These are phyloP conservation scores for Esox lucius DNA, from an alignment of 2,797 vertebrate genomes.

Conservation along the genomic window DNA sequence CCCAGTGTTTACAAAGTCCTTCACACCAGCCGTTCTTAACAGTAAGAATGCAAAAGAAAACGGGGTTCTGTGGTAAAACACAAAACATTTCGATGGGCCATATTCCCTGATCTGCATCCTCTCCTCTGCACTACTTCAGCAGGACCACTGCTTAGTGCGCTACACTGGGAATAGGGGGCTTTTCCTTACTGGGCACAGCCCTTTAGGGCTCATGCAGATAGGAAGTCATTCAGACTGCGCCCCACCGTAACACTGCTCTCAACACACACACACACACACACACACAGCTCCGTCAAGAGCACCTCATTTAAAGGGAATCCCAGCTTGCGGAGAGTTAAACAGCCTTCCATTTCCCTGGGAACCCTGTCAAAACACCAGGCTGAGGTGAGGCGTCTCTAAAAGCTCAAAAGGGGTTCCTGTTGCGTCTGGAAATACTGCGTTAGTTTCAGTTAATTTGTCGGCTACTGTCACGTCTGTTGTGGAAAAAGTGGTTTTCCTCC, in stretches of 20 bases:
- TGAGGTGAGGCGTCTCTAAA: slow-evolving; percentile 38
- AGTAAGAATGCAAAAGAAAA: neutral
- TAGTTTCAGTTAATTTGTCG: slow-evolving; percentile 28
- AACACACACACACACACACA: slow-evolving; percentile 27
- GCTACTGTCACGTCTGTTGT: slow-evolving; percentile 32
- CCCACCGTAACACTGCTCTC: slow-evolving; percentile 35
- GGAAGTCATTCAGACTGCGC: too few relatives aligned
- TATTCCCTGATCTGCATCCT: too few relatives aligned
- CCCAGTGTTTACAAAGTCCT: slow-evolving; percentile 47
- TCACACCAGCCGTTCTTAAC: slow-evolving; percentile 36
- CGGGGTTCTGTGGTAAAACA: slow-evolving; percentile 41
- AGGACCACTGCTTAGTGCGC: neutral
- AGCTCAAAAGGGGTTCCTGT: slow-evolving; percentile 45
- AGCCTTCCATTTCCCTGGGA: slow-evolving; percentile 52
- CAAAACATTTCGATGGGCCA: slow-evolving; percentile 26
- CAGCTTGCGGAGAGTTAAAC: slow-evolving; percentile 42
- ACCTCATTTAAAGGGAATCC: slow-evolving; percentile 45
- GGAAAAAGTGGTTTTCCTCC: slow-evolving; percentile 31
- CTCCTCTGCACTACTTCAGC: too few relatives aligned
- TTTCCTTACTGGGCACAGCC: neutral
- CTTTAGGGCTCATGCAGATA: too few relatives aligned
- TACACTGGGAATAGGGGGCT: neutral
- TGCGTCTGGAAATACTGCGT: neutral
- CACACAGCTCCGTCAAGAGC: slow-evolving; percentile 39
- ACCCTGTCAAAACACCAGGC: slow-evolving; percentile 59